Evolutionary conservation across 2,888 invertebrate genomes (phyloP).

Genomic region (Oasisia sp.): DNA sequence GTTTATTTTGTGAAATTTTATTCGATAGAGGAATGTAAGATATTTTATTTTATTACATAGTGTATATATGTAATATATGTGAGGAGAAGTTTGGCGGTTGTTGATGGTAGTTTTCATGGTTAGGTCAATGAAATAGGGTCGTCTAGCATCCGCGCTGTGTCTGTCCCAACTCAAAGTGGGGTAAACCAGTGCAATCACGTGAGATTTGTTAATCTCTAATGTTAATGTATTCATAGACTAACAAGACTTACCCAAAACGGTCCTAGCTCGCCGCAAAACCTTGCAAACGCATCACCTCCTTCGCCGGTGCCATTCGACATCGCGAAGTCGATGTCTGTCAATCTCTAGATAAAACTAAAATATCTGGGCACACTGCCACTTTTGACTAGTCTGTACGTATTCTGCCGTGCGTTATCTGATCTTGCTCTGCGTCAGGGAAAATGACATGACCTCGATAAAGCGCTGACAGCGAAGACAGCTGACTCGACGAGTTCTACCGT

Average conservation of each 20-base stretch:
- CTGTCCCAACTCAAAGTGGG: neutral
- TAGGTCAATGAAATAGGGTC: too few species aligned
- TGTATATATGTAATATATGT: too few species aligned
- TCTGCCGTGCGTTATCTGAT: neutral
- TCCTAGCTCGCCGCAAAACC: constrained; percentile 34
- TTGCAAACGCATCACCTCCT: constrained; percentile 20
- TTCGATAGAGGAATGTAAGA: too few species aligned
- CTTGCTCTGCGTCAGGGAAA: neutral
- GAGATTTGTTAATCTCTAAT: neutral
- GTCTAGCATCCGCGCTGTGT: too few species aligned
- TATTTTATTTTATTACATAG: too few species aligned
- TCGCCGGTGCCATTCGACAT: neutral
- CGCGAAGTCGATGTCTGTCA: neutral
- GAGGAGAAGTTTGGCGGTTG: too few species aligned
- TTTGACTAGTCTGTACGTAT: neutral
- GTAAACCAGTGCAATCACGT: neutral
- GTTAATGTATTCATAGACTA: constrained; percentile 21
- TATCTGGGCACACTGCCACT: neutral
- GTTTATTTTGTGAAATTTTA: too few species aligned
- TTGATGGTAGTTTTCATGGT: too few species aligned
- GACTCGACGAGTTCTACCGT: neutral
- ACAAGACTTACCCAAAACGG: constrained; percentile 41
- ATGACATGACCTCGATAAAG: neutral
- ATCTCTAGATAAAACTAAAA: neutral
- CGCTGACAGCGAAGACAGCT: neutral